Conservation (phyloP, 2,113 vertebrate genomes). For the Phycodurus eques region DNA sequence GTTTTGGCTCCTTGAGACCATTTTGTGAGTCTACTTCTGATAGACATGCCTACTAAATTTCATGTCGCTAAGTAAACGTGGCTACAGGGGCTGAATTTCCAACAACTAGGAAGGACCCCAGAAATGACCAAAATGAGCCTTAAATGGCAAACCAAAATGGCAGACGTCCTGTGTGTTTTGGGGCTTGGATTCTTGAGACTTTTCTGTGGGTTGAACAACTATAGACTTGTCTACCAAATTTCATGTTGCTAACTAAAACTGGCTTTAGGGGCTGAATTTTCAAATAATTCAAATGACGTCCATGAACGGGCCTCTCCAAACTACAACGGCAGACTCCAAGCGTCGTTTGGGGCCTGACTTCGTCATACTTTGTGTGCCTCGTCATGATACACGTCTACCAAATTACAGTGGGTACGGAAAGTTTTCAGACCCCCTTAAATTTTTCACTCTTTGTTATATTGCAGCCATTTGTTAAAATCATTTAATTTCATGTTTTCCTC, state of each 20-base stretch:
- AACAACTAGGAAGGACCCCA: neutral
- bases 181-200: neutral
- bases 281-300: neutral
- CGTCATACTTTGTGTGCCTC: neutral
- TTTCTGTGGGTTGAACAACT: neutral
- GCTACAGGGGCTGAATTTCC: too few relatives aligned
- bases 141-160: too few relatives aligned
- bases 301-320: neutral
- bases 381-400: neutral
- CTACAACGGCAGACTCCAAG: neutral
- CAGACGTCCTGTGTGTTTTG: neutral
- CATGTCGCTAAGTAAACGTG: neutral
- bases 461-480: too few relatives aligned
- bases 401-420: too few relatives aligned
- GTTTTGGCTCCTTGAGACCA: neutral
- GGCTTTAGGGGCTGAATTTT: neutral
- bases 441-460: too few relatives aligned
- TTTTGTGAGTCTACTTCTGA: neutral
- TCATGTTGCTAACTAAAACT: neutral
- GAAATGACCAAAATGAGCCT: neutral
- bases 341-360: neutral
- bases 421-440: too few relatives aligned
- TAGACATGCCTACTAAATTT: neutral
- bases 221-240: neutral
- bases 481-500: too few relatives aligned